phyloP scores from a whole-genome alignment of 2,113 vertebrate species.

The Euleptes europaea region DNA sequence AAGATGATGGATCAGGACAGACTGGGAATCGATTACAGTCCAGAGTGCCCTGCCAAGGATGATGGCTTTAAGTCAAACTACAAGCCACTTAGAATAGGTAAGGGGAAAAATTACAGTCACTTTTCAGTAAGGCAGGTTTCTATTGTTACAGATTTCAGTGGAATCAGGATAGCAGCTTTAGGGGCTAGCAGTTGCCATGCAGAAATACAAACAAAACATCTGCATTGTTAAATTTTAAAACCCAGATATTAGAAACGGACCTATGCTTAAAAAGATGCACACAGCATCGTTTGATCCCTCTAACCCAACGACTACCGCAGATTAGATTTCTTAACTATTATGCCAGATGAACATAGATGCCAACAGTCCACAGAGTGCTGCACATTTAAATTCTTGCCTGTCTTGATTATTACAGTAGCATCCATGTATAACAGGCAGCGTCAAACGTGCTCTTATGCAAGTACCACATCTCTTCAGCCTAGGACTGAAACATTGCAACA shows the following conservation, averaged over 20 bases:
- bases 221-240: conserved; percentile 40
- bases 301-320: conserved; percentile 40
- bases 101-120: not conserved
- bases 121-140: not conserved
- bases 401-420: conserved; percentile 46
- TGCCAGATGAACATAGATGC: conserved; percentile 63
- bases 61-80: not conserved
- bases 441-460: conserved; percentile 67
- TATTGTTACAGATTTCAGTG: not conserved
- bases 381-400: conserved; percentile 46
- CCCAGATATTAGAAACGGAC: conserved; percentile 55
- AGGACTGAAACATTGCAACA: conserved; percentile 66
- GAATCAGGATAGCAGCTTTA: not conserved
- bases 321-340: conserved; percentile 44
- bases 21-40: not conserved
- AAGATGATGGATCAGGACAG: conserved; percentile 29
- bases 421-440: conserved; percentile 55
- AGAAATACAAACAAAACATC: conserved; percentile 52
- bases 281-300: conserved; percentile 64
- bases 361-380: conserved; percentile 68
- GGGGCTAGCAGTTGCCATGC: conserved; percentile 51
- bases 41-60: not conserved
- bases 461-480: conserved; percentile 62
- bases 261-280: conserved; percentile 50
- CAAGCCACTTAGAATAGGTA: not conserved